Evolutionary conservation across 1,140 invertebrate species (phyloP).

Genomic region (Spodoptera frugiperda): DNA sequence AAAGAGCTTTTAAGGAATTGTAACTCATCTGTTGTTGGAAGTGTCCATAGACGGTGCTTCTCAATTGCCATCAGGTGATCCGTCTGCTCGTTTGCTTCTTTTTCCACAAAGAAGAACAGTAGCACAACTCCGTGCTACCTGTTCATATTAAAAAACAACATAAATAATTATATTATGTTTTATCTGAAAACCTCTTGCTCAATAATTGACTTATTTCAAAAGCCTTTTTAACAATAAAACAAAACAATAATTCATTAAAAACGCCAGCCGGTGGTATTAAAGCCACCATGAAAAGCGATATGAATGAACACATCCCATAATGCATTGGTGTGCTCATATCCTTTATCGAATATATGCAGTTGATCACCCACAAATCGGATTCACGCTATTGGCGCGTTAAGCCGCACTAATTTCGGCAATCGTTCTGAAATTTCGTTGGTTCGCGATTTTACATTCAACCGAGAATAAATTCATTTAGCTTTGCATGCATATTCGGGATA

Average conservation of each 20-base stretch:
- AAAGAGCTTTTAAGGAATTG: too few species aligned
- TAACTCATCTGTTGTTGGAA: too few species aligned
- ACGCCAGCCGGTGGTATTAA: constrained; percentile 1
- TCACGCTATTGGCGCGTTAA: constrained; percentile 44
- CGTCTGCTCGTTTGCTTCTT: too few species aligned
- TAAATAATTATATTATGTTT: too few species aligned
- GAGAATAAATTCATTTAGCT: constrained; percentile 39
- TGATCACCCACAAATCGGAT: constrained; percentile 43
- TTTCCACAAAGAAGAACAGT: too few species aligned
- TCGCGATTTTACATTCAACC: constrained; percentile 36
- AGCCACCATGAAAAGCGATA: constrained; percentile 7
- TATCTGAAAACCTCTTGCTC: too few species aligned
- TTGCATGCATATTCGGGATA: constrained; percentile 30
- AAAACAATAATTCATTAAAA: neutral
- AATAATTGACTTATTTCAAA: too few species aligned
- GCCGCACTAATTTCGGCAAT: constrained; percentile 46
- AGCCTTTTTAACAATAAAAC: neutral
- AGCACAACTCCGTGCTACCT: too few species aligned
- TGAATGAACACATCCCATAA: constrained; percentile 20
- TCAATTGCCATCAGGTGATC: too few species aligned
- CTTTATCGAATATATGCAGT: constrained; percentile 46
- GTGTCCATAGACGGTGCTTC: too few species aligned
- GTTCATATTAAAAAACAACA: too few species aligned
- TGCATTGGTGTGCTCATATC: constrained; percentile 36
- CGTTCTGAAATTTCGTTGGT: constrained; percentile 30